Percentiles rank a stretch among this genome's conserved stretches.
phyloP scores from a whole-genome alignment of 2,113 vertebrate species.

The Capreolus pygargus region DNA sequence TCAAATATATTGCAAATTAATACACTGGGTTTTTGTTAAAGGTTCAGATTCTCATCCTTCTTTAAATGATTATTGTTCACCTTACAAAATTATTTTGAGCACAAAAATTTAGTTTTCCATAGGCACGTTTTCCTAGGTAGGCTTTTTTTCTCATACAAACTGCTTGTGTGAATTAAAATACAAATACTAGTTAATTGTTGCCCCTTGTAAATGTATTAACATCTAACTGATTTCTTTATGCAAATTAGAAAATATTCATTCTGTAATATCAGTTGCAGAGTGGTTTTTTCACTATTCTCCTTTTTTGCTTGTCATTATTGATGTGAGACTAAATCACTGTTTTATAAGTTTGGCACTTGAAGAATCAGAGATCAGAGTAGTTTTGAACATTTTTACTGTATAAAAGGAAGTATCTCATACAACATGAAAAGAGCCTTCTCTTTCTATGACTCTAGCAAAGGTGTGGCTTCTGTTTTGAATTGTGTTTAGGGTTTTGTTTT shows the following conservation, averaged over 20 bases:
- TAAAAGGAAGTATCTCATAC: conserved; percentile 2
- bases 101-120: neutral
- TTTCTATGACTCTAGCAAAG: conserved; percentile 25
- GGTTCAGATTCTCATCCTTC: neutral
- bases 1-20: neutral
- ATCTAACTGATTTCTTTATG: neutral
- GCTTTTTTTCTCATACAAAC: neutral
- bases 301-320: neutral
- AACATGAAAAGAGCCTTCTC: conserved; percentile 1
- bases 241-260: conserved; percentile 25
- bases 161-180: neutral
- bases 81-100: neutral
- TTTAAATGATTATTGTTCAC: neutral
- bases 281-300: neutral
- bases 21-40: neutral
- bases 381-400: neutral
- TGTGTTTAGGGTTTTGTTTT: conserved; percentile 21
- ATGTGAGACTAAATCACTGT: neutral
- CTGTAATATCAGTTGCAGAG: neutral
- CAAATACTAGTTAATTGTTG: neutral
- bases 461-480: conserved; percentile 19
- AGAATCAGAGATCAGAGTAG: neutral
- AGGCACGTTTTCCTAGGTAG: neutral
- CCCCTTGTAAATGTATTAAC: neutral
- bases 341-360: neutral